Conservation (phyloP, 2,888 invertebrate species). For the Aphrophora alni region DNA sequence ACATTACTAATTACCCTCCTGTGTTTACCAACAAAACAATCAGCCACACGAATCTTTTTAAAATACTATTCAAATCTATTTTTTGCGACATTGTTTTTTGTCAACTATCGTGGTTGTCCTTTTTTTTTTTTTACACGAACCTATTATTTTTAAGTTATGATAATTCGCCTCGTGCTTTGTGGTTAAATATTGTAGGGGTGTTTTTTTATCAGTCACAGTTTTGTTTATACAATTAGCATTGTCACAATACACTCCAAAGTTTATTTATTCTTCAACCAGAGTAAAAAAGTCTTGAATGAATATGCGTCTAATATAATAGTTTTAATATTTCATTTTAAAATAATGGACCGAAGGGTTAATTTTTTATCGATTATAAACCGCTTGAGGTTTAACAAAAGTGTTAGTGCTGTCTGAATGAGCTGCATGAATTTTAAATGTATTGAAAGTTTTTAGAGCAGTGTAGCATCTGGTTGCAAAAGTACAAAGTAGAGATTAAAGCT, state of each 20-base stretch:
- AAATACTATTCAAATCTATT: neutral
- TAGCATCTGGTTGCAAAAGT: neutral
- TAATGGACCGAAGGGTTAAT: neutral
- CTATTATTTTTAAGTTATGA: neutral
- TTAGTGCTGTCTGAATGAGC: neutral
- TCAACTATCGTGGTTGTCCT: neutral
- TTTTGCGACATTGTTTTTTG: neutral
- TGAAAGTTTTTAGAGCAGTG: neutral
- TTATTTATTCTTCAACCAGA: neutral
- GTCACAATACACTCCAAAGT: neutral
- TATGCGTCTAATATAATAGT: neutral
- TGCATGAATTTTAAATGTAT: neutral
- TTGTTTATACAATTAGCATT: neutral
- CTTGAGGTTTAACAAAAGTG: neutral
- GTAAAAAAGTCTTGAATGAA: neutral
- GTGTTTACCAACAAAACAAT: neutral
- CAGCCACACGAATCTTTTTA: neutral
- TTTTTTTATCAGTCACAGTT: neutral
- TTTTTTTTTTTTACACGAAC: neutral
- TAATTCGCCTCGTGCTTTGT: neutral
- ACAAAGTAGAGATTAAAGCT: too few species aligned
- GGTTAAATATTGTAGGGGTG: neutral
- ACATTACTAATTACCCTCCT: neutral
- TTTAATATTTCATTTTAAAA: neutral
- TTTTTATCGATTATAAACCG: neutral